These are phyloP conservation scores for Lepidonotus clava DNA, from an alignment of 2,888 invertebrate genomes.

Conservation along the genomic window DNA sequence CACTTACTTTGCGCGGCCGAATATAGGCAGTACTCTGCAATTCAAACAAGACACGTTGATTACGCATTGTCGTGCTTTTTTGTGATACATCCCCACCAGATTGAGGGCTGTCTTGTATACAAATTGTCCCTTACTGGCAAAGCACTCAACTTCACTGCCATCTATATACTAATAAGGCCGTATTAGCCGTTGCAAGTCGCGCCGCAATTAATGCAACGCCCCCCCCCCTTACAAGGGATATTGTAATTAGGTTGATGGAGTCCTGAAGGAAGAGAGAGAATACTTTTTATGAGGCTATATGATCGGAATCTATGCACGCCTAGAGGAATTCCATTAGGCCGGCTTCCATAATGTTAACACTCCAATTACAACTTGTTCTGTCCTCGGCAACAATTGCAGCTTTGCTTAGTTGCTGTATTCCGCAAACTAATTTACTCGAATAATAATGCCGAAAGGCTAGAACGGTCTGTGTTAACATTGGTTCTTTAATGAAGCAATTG, in stretches of 20 bases:
- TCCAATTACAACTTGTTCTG: not conserved
- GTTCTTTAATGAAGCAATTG: slow-evolving; percentile 1
- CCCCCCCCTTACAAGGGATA: too few relatives aligned
- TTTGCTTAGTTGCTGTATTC: not conserved
- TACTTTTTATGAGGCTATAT: not conserved
- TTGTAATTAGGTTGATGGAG: not conserved
- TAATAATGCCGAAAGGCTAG: not conserved
- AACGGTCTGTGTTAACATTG: not conserved
- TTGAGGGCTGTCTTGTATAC: too few relatives aligned
- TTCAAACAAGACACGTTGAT: too few relatives aligned
- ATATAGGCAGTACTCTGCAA: too few relatives aligned
- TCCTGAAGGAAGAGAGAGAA: not conserved
- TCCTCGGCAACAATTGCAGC: not conserved
- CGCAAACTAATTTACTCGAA: not conserved
- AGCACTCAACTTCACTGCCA: too few relatives aligned
- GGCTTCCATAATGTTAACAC: slow-evolving; percentile 3
- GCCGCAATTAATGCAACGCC: too few relatives aligned
- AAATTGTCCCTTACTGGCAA: too few relatives aligned
- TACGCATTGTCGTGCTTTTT: too few relatives aligned
- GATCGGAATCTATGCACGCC: not conserved
- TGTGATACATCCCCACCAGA: too few relatives aligned
- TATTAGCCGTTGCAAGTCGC: too few relatives aligned
- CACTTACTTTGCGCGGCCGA: too few relatives aligned
- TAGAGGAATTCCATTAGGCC: not conserved
- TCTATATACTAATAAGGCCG: too few relatives aligned